Conservation (phyloP, 2,113 vertebrate genomes). For the Centropus bengalensis region DNA sequence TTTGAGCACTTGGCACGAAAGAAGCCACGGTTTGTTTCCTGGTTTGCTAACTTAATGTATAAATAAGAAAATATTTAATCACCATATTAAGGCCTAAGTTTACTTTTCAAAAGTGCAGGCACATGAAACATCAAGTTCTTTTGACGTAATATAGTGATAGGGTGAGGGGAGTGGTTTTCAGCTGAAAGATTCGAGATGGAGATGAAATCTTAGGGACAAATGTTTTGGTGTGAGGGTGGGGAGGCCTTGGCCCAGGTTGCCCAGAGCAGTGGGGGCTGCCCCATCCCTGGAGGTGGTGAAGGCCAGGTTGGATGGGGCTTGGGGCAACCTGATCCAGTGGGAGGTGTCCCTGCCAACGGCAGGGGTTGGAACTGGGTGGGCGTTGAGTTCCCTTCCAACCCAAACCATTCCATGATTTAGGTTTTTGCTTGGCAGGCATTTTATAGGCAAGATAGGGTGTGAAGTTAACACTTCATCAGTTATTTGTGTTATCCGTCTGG, state of each 20-base stretch:
- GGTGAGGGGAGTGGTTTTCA: too few species aligned
- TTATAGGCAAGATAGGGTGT: neutral
- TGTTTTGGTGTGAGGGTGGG: too few species aligned
- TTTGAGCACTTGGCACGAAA: neutral
- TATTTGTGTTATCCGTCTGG: neutral
- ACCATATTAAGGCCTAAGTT: neutral
- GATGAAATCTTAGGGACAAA: too few species aligned
- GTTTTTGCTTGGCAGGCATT: neutral
- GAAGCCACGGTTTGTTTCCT: neutral
- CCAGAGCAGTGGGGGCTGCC: too few species aligned
- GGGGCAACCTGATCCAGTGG: too few species aligned
- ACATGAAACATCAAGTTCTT: neutral
- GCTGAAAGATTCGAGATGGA: too few species aligned
- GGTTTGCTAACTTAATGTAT: neutral
- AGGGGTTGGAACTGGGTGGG: too few species aligned
- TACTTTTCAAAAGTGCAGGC: neutral
- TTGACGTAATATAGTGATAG: neutral
- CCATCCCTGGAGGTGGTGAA: too few species aligned
- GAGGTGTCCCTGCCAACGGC: too few species aligned
- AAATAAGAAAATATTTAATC: neutral
- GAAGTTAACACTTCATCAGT: neutral
- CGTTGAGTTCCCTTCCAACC: too few species aligned
- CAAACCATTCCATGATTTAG: neutral
- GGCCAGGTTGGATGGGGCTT: too few species aligned
- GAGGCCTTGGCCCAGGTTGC: too few species aligned